A percentile compares a stretch with the other conserved stretches of the same genome.
Conservation (phyloP, 2,797 vertebrate genomes). For the Lemur catta region DNA sequence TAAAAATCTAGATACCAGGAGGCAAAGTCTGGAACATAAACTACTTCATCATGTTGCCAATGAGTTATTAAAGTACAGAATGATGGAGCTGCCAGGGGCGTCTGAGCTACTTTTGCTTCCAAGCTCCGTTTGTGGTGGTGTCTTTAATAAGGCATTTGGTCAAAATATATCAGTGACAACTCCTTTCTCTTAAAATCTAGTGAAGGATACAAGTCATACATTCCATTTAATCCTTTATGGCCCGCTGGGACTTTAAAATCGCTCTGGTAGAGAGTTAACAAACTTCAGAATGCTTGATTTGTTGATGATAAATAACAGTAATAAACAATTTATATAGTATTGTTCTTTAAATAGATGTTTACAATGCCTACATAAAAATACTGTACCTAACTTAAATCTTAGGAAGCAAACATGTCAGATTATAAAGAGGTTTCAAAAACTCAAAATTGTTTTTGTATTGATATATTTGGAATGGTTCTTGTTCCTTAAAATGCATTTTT, state of each 20-base stretch:
- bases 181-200: conserved; percentile 66
- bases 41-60: conserved; percentile 67
- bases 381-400: conserved; percentile 20
- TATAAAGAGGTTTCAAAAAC: background rate
- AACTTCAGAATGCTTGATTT: background rate
- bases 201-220: conserved; percentile 47
- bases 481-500: background rate
- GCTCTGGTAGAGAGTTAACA: conserved; percentile 25
- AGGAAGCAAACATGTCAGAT: background rate
- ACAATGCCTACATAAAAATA: background rate
- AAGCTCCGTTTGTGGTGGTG: conserved; percentile 53
- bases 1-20: conserved; percentile 76
- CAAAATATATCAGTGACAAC: conserved; percentile 67
- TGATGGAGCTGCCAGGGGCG: conserved; percentile 54
- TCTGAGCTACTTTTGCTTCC: conserved; percentile 49
- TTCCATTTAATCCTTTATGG: conserved; percentile 33
- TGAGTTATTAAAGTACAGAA: conserved; percentile 73
- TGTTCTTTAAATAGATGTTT: background rate
- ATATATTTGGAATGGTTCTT: background rate
- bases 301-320: conserved; percentile 1
- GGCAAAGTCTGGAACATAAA: conserved; percentile 59
- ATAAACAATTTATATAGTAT: background rate
- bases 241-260: conserved; percentile 49
- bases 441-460: background rate
- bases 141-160: conserved; percentile 68